These are phyloP conservation scores for Hippocampus barbouri DNA, from an alignment of 2,113 vertebrate species.

Conservation along the genomic window DNA sequence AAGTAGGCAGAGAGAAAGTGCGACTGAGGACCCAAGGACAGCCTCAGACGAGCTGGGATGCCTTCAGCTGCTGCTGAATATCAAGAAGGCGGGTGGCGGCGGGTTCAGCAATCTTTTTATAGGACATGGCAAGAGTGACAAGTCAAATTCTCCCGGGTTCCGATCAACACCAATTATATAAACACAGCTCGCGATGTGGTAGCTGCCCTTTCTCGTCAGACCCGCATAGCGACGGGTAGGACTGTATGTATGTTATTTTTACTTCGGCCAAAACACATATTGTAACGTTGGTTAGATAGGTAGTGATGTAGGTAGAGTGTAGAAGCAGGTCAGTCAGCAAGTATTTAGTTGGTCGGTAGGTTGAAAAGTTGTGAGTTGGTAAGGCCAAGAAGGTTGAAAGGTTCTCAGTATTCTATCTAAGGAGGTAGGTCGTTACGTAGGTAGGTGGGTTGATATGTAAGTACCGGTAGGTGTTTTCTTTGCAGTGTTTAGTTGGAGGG, in stretches of 20 bases:
- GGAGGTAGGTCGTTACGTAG: too few species aligned
- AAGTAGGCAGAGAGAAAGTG: neutral
- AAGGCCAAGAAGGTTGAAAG: too few species aligned
- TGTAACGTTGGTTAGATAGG: neutral
- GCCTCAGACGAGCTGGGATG: neutral
- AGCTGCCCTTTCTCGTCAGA: conserved; percentile 6
- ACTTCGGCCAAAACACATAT: neutral
- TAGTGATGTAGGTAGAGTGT: neutral
- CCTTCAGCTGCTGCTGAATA: conserved; percentile 68
- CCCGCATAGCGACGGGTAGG: neutral
- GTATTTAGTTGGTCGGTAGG: too few species aligned
- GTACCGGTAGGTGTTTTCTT: too few species aligned
- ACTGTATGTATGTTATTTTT: neutral
- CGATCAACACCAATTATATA: conserved; percentile 47
- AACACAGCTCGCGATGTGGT: conserved; percentile 43
- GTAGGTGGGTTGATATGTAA: too few species aligned
- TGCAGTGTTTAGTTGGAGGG: too few species aligned
- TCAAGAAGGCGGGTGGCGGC: conserved; percentile 51
- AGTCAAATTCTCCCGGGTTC: conserved; percentile 31
- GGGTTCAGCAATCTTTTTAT: conserved; percentile 68
- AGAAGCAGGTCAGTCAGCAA: neutral
- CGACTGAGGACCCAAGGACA: neutral
- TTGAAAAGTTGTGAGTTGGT: too few species aligned
- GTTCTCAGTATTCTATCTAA: too few species aligned
- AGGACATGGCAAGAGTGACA: conserved; percentile 53